Percentiles rank a stretch among this genome's conserved stretches.
Evolutionary conservation across 2,113 vertebrate genomes (phyloP).

Genomic region (Myrmophylax atrothorax): DNA sequence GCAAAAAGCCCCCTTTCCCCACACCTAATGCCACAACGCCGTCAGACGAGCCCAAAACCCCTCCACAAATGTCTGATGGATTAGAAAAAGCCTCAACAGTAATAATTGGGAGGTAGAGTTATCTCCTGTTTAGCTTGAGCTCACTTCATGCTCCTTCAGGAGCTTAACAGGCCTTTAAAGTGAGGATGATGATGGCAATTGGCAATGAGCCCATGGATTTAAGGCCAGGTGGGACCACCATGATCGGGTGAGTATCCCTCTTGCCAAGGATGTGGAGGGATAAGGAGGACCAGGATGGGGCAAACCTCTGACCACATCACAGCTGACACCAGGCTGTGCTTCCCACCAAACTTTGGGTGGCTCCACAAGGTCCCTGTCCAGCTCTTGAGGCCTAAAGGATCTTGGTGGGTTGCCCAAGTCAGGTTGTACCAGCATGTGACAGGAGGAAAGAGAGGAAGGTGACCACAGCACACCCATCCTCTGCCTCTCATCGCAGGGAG

Average conservation of each 20-base stretch:
- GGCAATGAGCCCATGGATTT: background rate
- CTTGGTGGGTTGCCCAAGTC: background rate
- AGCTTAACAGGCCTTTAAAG: background rate
- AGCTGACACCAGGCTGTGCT: background rate
- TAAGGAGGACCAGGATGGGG: background rate
- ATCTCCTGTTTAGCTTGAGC: background rate
- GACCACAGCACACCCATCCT: background rate
- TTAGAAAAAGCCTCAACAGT: background rate
- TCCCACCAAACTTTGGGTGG: background rate
- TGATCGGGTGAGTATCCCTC: background rate
- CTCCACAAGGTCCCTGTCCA: background rate
- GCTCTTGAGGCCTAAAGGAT: background rate
- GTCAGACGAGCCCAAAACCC: background rate
- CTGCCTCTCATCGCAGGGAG: no score
- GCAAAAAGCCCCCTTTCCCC: background rate
- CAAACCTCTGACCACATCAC: background rate
- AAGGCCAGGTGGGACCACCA: background rate
- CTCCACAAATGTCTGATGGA: background rate
- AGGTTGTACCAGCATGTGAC: rapidly evolving
- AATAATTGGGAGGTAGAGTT: background rate
- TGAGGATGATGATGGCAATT: background rate
- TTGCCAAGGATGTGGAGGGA: rapidly evolving
- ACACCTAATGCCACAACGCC: rapidly evolving
- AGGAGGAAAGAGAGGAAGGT: background rate
- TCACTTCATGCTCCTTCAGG: background rate